These are phyloP conservation scores for Scomber colias DNA, from an alignment of 2,113 vertebrate genomes.

Conservation along the genomic window DNA sequence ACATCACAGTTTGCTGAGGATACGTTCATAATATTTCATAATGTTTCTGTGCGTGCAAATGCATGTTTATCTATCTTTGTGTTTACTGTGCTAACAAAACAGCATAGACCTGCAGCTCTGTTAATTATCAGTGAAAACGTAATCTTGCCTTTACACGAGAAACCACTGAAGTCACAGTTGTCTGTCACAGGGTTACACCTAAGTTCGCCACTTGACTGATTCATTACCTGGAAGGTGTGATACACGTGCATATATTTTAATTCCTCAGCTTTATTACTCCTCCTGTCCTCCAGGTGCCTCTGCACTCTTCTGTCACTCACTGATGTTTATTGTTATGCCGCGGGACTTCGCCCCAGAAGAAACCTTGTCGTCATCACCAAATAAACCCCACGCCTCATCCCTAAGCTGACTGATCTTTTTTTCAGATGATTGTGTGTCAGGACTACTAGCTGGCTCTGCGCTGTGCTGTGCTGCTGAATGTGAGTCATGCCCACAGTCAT, in stretches of 20 bases:
- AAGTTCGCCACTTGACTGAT: slow-evolving; percentile 18
- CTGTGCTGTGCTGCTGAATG: slow-evolving; percentile 2
- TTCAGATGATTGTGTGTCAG: slow-evolving; percentile 44
- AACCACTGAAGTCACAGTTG: slow-evolving; percentile 27
- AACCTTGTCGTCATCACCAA: slow-evolving; percentile 14
- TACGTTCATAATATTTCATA: neutral
- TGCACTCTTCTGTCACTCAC: slow-evolving; percentile 15
- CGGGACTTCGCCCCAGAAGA: slow-evolving; percentile 9
- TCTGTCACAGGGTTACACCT: slow-evolving; percentile 10
- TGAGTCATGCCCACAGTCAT: slow-evolving; percentile 59
- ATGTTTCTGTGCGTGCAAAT: neutral
- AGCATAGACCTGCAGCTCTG: slow-evolving; percentile 27
- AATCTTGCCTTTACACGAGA: slow-evolving; percentile 58
- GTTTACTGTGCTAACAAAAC: slow-evolving; percentile 12
- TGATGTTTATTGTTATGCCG: slow-evolving; percentile 21
- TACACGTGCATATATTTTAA: neutral
- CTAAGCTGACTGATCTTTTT: slow-evolving; percentile 47
- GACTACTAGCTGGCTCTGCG: slow-evolving; percentile 25
- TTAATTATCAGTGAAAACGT: slow-evolving; percentile 48
- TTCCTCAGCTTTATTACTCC: neutral
- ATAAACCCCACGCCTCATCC: slow-evolving; percentile 23
- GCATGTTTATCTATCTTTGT: neutral
- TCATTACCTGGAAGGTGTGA: slow-evolving; percentile 31
- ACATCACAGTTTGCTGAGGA: slow-evolving; percentile 15
- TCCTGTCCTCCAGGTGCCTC: neutral